phyloP scores from a whole-genome alignment of 2,888 invertebrate genomes.

The Minunthozetes semirufus region DNA sequence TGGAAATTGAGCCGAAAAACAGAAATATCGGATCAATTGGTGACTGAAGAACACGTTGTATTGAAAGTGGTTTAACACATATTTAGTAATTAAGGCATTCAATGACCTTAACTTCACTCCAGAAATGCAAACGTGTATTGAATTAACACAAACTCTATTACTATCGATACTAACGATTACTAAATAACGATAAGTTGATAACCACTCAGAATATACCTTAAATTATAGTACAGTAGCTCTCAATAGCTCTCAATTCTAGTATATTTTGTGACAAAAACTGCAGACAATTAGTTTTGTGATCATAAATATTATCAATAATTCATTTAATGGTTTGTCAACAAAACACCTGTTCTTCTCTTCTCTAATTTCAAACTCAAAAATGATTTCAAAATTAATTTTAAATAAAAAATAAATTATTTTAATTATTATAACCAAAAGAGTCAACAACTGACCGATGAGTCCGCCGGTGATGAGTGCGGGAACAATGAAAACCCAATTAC shows the following conservation, averaged over 20 bases:
- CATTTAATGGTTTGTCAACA: no score
- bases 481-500: conserved; percentile 75
- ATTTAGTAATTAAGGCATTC: background rate
- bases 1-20: background rate
- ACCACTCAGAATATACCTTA: background rate
- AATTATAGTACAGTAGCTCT: no score
- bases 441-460: conserved; percentile 60
- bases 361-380: no score
- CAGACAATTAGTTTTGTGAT: background rate
- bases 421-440: no score
- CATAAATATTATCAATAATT: background rate
- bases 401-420: no score
- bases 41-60: conserved; percentile 15
- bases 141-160: background rate
- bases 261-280: background rate
- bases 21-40: background rate
- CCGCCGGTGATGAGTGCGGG: conserved; percentile 72
- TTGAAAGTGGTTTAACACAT: background rate
- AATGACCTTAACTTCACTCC: conserved; percentile 21
- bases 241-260: no score
- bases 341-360: no score
- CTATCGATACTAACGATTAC: background rate
- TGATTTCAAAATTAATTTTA: no score
- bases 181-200: background rate
- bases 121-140: conserved; percentile 26